Conservation (phyloP, 1,140 invertebrate genomes). For the Danaus plexippus region DNA sequence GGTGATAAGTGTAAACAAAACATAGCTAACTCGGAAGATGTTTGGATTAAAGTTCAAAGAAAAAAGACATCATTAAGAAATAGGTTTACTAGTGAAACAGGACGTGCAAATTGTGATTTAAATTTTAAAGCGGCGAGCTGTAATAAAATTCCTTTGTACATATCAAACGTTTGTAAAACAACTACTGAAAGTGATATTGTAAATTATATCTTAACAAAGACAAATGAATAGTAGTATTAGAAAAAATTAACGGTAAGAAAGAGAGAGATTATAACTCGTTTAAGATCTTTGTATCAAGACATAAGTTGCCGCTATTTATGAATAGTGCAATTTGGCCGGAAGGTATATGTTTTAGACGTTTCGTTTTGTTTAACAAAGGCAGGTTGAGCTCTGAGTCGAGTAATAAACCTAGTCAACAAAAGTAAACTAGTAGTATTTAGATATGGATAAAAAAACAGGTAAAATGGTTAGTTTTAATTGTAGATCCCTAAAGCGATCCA, state of each 20-base stretch:
- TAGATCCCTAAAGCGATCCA: constrained; percentile 13
- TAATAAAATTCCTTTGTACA: neutral
- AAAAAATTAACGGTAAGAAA: constrained; percentile 10
- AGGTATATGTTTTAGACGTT: constrained; percentile 12
- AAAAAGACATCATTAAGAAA: too few species aligned
- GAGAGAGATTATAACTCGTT: constrained; percentile 11
- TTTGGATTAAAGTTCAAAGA: too few species aligned
- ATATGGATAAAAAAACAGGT: constrained; percentile 10
- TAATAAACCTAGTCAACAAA: constrained; percentile 3
- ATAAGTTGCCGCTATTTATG: constrained; percentile 8
- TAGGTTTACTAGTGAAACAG: too few species aligned
- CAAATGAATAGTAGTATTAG: constrained; percentile 8
- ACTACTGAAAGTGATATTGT: too few species aligned
- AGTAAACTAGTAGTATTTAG: neutral
- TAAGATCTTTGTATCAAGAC: constrained; percentile 6
- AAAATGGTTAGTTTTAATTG: constrained; percentile 14
- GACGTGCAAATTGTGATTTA: constrained; percentile 3
- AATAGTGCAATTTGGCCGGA: constrained; percentile 10
- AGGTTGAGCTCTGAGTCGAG: constrained; percentile 5
- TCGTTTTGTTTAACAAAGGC: constrained; percentile 3
- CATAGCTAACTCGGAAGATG: too few species aligned
- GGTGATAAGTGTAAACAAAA: too few species aligned
- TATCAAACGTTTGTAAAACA: too few species aligned
- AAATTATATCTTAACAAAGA: constrained; percentile 2
- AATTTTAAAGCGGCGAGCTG: constrained; percentile 5